Evolutionary conservation across 2,797 vertebrate species (phyloP), one percentile per base, ranked within the genome.

Genomic region (Poeciliopsis turneri): DNA sequence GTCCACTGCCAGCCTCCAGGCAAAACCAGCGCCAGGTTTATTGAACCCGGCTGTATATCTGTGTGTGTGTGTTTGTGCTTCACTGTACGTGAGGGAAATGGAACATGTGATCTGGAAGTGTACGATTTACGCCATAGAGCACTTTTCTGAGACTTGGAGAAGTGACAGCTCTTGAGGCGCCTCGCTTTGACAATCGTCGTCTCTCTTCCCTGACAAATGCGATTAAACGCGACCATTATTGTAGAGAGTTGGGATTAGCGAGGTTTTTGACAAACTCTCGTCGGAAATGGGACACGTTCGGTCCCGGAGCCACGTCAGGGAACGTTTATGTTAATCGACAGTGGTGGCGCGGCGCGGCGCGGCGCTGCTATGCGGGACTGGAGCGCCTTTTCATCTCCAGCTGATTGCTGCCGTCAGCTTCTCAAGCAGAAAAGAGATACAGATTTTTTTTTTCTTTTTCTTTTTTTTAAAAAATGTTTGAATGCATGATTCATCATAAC

Each of bases 151-250:
- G 81, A 78, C 78, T 73, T 89, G 87, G 88, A 88, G 85, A 84
- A 78, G 79, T 75, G 83, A 83, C 76, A 72, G 79, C 77, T 87
- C 87, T 64, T 78, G 76, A 64, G 79, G 88, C 75, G 86, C 88
- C 83, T 81, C 47, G 76, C 78, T 78, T 77, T 84, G 86, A 90
- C 87, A 79, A 87, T 89, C 82, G 2, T 79, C 78, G 71, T 80
- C 83, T 90, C 86, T 83, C 85, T 90, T 90, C 79, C 81, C 77
- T 88, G 88, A 90, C 90, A 92, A 94, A 94, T 91, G 86, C 78
- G 90, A 93, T 94, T 93, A 92, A 90, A 89, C 72, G 69, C 85
- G 82, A 82, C 51, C 45, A 79, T 88, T 90, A 82, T 87, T 90
- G 81, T 87, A 86, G 84, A 79, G 90, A 90, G 71, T 89, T 78